Evolutionary conservation across 2,888 invertebrate genomes (phyloP).

Genomic region (Meiosimyza decipiens): DNA sequence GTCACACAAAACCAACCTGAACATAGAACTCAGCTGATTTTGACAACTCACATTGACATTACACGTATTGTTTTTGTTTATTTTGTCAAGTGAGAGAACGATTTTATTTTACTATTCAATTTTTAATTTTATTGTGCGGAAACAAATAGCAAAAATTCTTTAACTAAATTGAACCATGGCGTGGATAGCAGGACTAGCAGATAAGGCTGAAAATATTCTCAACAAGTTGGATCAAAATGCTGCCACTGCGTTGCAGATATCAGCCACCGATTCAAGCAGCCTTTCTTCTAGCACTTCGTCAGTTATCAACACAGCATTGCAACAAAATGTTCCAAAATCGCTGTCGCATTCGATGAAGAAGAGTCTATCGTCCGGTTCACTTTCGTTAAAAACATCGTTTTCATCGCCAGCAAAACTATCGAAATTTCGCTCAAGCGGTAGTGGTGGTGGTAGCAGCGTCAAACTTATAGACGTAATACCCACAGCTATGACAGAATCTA

Average conservation of each 20-base stretch:
- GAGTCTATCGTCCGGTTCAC: constrained; percentile 52
- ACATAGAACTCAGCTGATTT: background rate
- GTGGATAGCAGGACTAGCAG: constrained; percentile 80
- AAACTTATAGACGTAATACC: too few species aligned
- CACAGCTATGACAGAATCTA: constrained; percentile 15
- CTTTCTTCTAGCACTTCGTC: background rate
- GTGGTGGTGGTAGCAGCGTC: too few species aligned
- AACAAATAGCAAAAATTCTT: background rate
- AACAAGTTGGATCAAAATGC: constrained; percentile 82
- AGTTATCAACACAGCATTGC: constrained; percentile 6
- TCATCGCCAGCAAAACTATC: constrained; percentile 49
- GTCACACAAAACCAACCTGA: too few species aligned
- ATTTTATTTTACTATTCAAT: background rate
- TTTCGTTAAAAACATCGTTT: constrained; percentile 53
- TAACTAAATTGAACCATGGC: constrained; percentile 69
- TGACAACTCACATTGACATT: background rate
- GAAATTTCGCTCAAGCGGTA: background rate
- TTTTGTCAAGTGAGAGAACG: background rate
- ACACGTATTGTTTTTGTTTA: constrained; percentile 14
- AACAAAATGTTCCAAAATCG: constrained; percentile 31
- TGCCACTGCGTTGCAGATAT: constrained; percentile 71
- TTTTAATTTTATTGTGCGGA: background rate
- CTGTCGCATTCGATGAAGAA: constrained; percentile 42
- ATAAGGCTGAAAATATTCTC: constrained; percentile 79
- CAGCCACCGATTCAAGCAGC: constrained; percentile 45